phyloP scores from a whole-genome alignment of 2,888 invertebrate species.

The Lamellibrachia satsuma region DNA sequence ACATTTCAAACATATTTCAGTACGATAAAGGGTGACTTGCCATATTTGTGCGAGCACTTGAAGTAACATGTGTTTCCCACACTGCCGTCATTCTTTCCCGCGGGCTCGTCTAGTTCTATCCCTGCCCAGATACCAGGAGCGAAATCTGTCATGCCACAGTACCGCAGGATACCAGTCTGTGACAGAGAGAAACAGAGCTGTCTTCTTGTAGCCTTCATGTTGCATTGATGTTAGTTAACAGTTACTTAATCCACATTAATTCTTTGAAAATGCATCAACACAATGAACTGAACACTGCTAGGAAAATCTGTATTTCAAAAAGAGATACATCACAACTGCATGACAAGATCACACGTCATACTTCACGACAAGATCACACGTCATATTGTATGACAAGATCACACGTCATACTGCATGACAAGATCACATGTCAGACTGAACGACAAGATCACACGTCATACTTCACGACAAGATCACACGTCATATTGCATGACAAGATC shows the following conservation, averaged over 20 bases:
- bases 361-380: no score
- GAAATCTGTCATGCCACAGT: constrained; percentile 68
- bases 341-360: no score
- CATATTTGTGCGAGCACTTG: constrained; percentile 66
- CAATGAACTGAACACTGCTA: neutral
- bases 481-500: no score
- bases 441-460: no score
- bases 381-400: no score
- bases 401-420: no score
- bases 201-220: neutral
- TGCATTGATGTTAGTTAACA: neutral
- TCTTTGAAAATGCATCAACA: neutral
- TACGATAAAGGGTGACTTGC: constrained; percentile 48
- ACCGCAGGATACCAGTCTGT: constrained; percentile 62
- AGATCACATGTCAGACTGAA: no score
- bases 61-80: constrained; percentile 67
- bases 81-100: constrained; percentile 69
- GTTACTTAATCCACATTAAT: neutral
- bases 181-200: constrained; percentile 24
- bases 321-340: no score
- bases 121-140: constrained; percentile 70
- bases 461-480: no score
- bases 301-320: neutral
- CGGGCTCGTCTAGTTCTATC: constrained; percentile 67
- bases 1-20: neutral